Evolutionary conservation across 2,113 vertebrate genomes (phyloP).

Genomic region (Gopherus evgoodei): DNA sequence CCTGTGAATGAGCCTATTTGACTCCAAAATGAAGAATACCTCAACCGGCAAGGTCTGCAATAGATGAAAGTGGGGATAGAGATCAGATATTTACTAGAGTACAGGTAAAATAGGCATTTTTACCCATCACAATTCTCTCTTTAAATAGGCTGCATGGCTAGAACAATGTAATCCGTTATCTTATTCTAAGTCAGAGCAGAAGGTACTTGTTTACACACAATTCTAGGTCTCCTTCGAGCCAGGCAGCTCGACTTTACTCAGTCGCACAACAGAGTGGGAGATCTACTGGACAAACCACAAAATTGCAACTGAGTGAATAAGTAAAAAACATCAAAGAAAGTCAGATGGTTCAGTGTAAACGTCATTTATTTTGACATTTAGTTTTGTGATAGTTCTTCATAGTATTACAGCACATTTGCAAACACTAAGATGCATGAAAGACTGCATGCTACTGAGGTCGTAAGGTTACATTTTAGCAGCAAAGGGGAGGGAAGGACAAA

Average conservation of each 20-base stretch:
- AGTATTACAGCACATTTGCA: not conserved
- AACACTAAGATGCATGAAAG: not conserved
- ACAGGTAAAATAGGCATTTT: not conserved
- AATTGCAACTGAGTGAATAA: not conserved
- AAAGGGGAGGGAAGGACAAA: not conserved
- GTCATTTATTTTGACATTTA: not conserved
- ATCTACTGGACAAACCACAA: not conserved
- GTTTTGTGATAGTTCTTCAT: not conserved
- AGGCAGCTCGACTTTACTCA: not conserved
- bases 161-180: not conserved
- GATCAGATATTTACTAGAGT: not conserved
- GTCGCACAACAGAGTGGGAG: not conserved
- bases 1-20: slow-evolving; percentile 80
- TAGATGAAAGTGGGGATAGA: not conserved
- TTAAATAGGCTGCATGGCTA: not conserved
- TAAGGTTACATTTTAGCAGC: not conserved
- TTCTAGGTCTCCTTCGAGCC: not conserved
- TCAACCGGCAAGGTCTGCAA: slow-evolving; percentile 80
- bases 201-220: not conserved
- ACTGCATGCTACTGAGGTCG: no score
- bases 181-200: not conserved
- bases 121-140: not conserved
- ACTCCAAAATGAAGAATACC: slow-evolving; percentile 85
- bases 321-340: not conserved
- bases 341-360: not conserved